Evolutionary conservation across 1,140 invertebrate species (phyloP).

Genomic region (Lordiphosa clarofinis): DNA sequence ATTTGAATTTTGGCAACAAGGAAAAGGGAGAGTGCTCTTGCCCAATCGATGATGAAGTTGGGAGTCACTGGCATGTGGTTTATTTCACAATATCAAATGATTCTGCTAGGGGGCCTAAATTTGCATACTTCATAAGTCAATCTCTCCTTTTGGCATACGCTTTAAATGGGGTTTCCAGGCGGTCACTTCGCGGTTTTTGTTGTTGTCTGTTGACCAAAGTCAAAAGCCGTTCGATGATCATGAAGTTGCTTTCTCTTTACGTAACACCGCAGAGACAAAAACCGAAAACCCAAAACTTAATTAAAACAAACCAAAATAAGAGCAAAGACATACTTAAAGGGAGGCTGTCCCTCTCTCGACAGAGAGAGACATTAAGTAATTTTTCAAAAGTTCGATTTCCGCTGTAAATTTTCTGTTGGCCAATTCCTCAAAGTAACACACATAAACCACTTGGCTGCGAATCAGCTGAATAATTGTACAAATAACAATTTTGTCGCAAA

Average conservation of each 20-base stretch:
- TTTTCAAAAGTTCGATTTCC: not conserved
- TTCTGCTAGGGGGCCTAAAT: slow-evolving; percentile 22
- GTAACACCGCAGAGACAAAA: slow-evolving; percentile 63
- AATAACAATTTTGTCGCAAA: slow-evolving; percentile 2
- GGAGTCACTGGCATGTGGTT: not conserved
- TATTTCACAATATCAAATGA: slow-evolving; percentile 1
- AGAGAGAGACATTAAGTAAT: slow-evolving; percentile 1
- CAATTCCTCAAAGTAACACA: no score
- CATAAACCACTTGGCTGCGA: no score
- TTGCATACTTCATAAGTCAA: slow-evolving; percentile 32
- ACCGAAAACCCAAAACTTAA: slow-evolving; percentile 60
- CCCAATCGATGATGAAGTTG: not conserved
- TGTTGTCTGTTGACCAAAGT: slow-evolving; percentile 64
- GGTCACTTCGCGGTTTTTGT: slow-evolving; percentile 10
- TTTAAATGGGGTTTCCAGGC: slow-evolving; percentile 35
- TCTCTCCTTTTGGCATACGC: slow-evolving; percentile 39
- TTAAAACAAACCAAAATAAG: slow-evolving; percentile 57
- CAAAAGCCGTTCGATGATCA: slow-evolving; percentile 75
- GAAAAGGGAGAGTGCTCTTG: slow-evolving; percentile 7
- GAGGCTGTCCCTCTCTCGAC: slow-evolving; percentile 28
- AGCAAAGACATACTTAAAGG: slow-evolving; percentile 50
- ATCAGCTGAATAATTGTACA: no score
- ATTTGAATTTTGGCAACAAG: slow-evolving; percentile 15
- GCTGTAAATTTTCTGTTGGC: no score
- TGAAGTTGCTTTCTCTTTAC: slow-evolving; percentile 76